Base-by-base conservation (phyloP, 2,113 vertebrate genomes). In the Butastur rufipennis region DNA sequence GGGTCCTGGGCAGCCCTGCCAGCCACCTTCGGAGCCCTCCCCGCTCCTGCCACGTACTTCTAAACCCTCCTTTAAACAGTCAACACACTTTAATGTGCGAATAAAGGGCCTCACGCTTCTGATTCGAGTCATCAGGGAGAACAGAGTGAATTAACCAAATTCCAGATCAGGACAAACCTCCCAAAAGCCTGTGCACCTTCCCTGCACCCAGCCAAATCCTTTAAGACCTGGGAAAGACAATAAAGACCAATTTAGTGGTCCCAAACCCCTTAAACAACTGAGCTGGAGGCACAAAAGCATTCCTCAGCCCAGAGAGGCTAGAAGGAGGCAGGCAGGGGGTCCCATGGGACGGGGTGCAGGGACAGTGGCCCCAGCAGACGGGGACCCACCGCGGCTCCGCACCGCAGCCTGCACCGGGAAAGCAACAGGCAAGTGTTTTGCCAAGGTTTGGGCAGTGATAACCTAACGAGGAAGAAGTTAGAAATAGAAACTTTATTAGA, bases 321-420 rank as follows among this genome's bases (percentile, higher is more conserved):
- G n/a, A 59, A 32, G 18, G n/a, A 82, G 11, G 23, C 1, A 0
- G 4, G 31, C 2, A 2, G 36, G n/a, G 25, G 5, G 13, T 62
- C 42, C 65, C 6, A 2, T 7, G 13, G 65, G 59, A 43, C 0
- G 1, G 65, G 13, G 27, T 29, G 23, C 38, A 63, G 59, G 59
- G 77, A 72, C 22, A 59, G 58, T 13, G 29, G 18, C 15, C 11
- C 66, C 21, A 62, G 58, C 36, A 73, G n/a, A 14, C 1, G 2
- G 22, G 43, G 32, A 26, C n/a, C 8, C 1, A 2, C n/a, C 3
- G 2, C 0, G 0, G 42, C 47, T 85, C 70, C 2, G 1, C 53
- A 13, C 11, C 7, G 0, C 81, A 80, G 38, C 40, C 43, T 87
- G 29, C 18, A 32, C 55, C 1, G 2, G 55, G 25, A 73, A 43